Conservation (phyloP, 2,888 invertebrate species). For the Drosophila sordidula region DNA sequence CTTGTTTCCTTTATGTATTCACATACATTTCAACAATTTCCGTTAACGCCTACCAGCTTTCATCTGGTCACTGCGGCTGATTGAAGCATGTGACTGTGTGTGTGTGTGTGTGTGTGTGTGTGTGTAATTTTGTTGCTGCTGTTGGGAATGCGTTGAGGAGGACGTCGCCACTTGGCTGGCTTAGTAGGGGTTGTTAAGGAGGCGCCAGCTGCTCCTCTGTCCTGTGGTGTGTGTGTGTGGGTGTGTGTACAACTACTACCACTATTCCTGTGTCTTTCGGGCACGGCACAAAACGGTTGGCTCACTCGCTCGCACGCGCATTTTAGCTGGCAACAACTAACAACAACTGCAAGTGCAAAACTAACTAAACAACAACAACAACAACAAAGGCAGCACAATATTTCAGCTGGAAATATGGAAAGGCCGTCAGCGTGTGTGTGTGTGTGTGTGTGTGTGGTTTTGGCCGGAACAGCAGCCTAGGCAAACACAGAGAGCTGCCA, state of each 20-base stretch:
- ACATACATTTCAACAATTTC: conserved; percentile 25
- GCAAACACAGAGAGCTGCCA: conserved; percentile 11
- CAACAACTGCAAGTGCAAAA: conserved; percentile 52
- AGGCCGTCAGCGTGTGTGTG: conserved; percentile 30
- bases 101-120: neutral
- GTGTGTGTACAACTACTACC: neutral
- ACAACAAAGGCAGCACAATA: conserved; percentile 49
- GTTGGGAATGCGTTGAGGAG: conserved; percentile 30
- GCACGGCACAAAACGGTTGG: conserved; percentile 42
- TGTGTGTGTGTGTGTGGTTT: conserved; percentile 16
- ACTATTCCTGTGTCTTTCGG: conserved; percentile 14
- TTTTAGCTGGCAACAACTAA: conserved; percentile 26
- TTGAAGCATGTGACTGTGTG: neutral
- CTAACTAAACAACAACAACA: conserved; percentile 47
- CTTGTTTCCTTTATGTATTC: conserved; percentile 8
- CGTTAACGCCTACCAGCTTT: conserved; percentile 8
- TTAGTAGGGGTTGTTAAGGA: conserved; percentile 55
- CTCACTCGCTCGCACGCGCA: conserved; percentile 51
- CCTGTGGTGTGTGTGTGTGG: neutral
- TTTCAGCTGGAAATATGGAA: conserved; percentile 78
- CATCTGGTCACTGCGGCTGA: conserved; percentile 25
- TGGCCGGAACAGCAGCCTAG: conserved; percentile 13
- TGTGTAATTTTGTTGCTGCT: conserved; percentile 17
- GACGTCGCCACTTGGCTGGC: conserved; percentile 41
- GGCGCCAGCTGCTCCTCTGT: conserved; percentile 13